phyloP scores from a whole-genome alignment of 2,113 vertebrate species.

The Origma solitaria region DNA sequence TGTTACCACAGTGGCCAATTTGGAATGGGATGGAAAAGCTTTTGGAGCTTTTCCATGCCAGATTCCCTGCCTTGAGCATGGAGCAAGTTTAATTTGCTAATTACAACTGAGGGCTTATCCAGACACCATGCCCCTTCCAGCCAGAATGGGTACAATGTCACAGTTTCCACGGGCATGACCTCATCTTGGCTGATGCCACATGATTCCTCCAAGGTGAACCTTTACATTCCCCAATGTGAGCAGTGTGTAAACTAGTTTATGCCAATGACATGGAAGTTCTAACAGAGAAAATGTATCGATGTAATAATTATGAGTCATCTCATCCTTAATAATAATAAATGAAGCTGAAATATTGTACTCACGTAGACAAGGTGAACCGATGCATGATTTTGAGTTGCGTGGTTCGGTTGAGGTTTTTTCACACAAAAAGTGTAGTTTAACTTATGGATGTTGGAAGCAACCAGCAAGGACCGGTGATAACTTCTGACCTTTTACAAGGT shows the following conservation, averaged over 20 bases:
- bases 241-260: background rate
- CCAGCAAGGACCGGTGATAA: background rate
- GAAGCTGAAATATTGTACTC: background rate
- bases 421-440: background rate
- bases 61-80: background rate
- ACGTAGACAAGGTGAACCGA: background rate
- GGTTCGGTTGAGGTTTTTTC: fast-evolving
- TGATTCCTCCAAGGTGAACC: background rate
- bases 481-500: background rate
- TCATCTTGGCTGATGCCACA: background rate
- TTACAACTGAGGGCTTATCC: background rate
- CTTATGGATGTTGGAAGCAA: background rate
- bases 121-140: background rate
- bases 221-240: background rate
- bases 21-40: background rate
- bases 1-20: background rate
- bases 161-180: background rate
- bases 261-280: background rate
- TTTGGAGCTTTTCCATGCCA: background rate
- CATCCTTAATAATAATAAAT: background rate
- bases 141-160: background rate
- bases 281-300: background rate
- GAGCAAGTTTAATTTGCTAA: background rate
- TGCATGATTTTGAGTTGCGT: background rate
- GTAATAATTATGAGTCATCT: background rate